Percentiles rank a stretch among this genome's conserved stretches.
phyloP scores from a whole-genome alignment of 2,113 vertebrate species.

The Rhombomys opimus region DNA sequence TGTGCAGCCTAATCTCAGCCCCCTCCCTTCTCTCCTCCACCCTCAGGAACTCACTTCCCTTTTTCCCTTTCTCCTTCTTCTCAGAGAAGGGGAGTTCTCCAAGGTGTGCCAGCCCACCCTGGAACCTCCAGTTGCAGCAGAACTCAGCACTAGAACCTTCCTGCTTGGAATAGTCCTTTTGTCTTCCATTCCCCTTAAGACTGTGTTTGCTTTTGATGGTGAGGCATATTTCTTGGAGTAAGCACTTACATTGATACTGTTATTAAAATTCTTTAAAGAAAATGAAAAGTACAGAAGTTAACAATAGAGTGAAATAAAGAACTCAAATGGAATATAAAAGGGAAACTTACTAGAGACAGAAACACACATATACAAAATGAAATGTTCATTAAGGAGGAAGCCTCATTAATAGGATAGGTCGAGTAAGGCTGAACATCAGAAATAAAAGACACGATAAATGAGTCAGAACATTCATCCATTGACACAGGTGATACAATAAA shows the following conservation, averaged over 20 bases:
- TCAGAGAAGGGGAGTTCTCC: too few relatives aligned
- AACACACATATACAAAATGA: not conserved
- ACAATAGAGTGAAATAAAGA: not conserved
- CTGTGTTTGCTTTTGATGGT: not conserved
- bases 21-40: too few relatives aligned
- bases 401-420: not conserved
- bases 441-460: not conserved
- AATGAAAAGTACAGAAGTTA: not conserved
- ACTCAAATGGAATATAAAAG: not conserved
- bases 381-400: not conserved
- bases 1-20: too few relatives aligned
- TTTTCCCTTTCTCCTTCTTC: too few relatives aligned
- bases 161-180: not conserved
- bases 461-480: not conserved
- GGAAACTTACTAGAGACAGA: not conserved
- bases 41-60: too few relatives aligned
- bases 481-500: not conserved
- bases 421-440: not conserved
- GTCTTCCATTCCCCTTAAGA: not conserved
- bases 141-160: not conserved
- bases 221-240: not conserved
- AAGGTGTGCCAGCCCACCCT: too few relatives aligned
- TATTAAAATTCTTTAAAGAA: not conserved
- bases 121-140: too few relatives aligned
- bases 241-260: not conserved